Evolutionary conservation across 2,888 invertebrate genomes (phyloP), one percentile per base, ranked within the genome.

Genomic region (Thalpophila matura): DNA sequence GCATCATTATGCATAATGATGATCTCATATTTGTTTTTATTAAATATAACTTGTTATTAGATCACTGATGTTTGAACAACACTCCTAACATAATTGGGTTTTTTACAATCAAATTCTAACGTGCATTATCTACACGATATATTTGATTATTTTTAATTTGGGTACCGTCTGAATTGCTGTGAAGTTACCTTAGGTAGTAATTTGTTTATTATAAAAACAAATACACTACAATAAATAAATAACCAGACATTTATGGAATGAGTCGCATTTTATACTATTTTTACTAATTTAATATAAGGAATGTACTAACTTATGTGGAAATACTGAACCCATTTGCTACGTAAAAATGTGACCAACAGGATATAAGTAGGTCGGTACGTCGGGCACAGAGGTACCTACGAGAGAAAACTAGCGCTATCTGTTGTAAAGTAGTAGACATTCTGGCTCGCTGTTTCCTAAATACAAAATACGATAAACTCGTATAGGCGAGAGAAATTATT

Each of bases 341-440:
- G n/a, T n/a, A n/a, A n/a, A n/a, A n/a, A n/a, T n/a, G n/a, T n/a
- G n/a, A n/a, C n/a, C n/a, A n/a, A n/a, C n/a, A n/a, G n/a, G n/a
- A n/a, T n/a, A n/a, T n/a, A n/a, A n/a, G n/a, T n/a, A n/a, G n/a
- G n/a, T n/a, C n/a, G n/a, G n/a, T n/a, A n/a, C n/a, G n/a, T n/a
- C n/a, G n/a, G n/a, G n/a, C n/a, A n/a, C n/a, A n/a, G n/a, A n/a
- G n/a, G n/a, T n/a, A n/a, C n/a, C n/a, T 16, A 33, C 2, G 12
- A 20, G 31, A 12, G 22, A 6, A n/a, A 43, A 47, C 46, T 71
- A 79, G 58, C 85, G 89, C 83, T 90, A 89, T 81, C 81, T 81
- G 46, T 79, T 69, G 47, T 38, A 31, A 45, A 75, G 65, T 74
- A 72, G 69, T 14, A 18, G 10, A 58, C 12, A 26, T 9, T 4